Percentiles rank a stretch among this genome's conserved stretches.
Conservation (phyloP, 2,797 vertebrate genomes). For the Muraenolepis orangiensis region DNA sequence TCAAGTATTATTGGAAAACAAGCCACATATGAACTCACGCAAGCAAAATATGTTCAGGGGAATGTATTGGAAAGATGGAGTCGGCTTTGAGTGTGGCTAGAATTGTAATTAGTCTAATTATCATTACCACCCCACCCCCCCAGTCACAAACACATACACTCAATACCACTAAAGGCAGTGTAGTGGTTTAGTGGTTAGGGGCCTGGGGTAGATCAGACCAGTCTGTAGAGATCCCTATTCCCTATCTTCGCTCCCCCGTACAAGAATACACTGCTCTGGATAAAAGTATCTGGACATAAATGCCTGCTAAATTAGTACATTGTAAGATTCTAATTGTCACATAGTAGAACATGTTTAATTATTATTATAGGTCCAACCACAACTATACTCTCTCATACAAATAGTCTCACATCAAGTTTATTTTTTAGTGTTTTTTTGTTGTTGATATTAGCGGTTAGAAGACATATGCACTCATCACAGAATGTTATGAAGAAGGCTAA, state of each 20-base stretch:
- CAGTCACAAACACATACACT: background rate
- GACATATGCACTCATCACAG: background rate
- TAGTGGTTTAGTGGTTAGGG: background rate
- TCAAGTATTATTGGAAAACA: background rate
- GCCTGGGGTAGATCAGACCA: background rate
- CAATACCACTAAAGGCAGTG: background rate
- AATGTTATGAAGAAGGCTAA: background rate
- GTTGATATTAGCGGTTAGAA: background rate
- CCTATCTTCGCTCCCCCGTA: background rate
- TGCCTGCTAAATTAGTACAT: background rate
- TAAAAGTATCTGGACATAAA: too few species aligned
- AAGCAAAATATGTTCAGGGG: background rate
- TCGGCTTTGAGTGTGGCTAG: background rate
- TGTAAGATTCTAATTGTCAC: too few species aligned
- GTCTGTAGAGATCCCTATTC: background rate
- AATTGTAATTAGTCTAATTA: background rate
- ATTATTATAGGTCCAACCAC: too few species aligned
- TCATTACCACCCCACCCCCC: background rate
- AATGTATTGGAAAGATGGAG: background rate
- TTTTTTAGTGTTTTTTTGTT: background rate
- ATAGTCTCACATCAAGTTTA: too few species aligned
- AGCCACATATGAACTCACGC: background rate
- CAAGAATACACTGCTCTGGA: too few species aligned
- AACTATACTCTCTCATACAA: too few species aligned
- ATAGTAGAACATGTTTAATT: too few species aligned